These are phyloP conservation scores for Clinocottus analis DNA, from an alignment of 2,113 vertebrate genomes.

Conservation along the genomic window DNA sequence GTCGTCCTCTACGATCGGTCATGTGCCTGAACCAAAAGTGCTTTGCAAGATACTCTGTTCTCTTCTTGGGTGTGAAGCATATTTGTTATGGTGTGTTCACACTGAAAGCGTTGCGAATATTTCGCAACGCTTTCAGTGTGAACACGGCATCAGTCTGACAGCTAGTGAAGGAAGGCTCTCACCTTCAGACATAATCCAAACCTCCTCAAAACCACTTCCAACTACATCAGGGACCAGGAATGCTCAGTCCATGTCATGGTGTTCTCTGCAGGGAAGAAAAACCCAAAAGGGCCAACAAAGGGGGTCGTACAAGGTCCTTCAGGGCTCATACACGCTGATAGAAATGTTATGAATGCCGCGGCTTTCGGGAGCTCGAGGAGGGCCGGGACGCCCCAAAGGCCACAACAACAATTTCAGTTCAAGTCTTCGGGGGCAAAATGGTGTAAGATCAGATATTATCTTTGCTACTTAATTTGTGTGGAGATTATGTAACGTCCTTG, in stretches of 20 bases:
- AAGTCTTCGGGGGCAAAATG: constrained; percentile 25
- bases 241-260: not conserved
- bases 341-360: constrained; percentile 24
- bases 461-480: constrained; percentile 18
- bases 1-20: not conserved
- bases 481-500: constrained; percentile 48
- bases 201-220: not conserved
- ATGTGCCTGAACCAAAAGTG: not conserved
- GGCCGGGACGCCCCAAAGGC: constrained; percentile 12
- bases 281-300: not conserved
- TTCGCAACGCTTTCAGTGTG: no score
- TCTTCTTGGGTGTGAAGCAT: not conserved
- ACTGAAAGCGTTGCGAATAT: no score
- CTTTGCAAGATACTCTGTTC: not conserved
- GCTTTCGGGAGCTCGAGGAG: not conserved
- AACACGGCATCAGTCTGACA: no score
- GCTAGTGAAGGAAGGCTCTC: not conserved
- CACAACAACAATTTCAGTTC: constrained; percentile 6
- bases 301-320: not conserved
- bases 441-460: constrained; percentile 49
- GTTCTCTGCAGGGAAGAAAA: not conserved
- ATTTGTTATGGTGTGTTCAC: no score
- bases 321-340: not conserved
- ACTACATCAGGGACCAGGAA: not conserved
- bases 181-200: no score